phyloP scores from a whole-genome alignment of 2,888 invertebrate species.

The Panorpa germanica region DNA sequence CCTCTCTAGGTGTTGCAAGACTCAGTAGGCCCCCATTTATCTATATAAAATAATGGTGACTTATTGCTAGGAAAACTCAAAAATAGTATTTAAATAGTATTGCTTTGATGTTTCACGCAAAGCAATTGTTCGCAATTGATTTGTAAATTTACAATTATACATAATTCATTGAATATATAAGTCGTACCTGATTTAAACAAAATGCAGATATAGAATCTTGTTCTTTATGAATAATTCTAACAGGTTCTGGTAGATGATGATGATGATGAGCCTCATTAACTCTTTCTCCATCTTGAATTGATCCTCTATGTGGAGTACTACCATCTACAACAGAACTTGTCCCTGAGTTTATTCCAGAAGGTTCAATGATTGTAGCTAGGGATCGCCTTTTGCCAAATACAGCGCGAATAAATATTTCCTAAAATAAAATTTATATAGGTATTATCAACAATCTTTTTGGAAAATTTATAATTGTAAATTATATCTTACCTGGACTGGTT shows the following conservation, averaged over 20 bases:
- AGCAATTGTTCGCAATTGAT: too few relatives aligned
- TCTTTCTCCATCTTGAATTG: conserved; percentile 17
- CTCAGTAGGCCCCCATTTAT: conserved; percentile 68
- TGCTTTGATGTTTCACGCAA: conserved; percentile 2
- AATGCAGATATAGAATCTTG: conserved; percentile 96
- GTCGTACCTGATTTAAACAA: conserved; percentile 87
- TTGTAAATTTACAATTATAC: background rate
- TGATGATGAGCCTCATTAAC: conserved; percentile 18
- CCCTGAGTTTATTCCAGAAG: conserved; percentile 20
- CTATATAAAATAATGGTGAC: conserved; percentile 26
- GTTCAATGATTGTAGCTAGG: conserved; percentile 25
- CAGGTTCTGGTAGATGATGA: conserved; percentile 46
- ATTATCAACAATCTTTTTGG: background rate
- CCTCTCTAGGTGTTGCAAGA: conserved; percentile 86
- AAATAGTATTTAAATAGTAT: background rate
- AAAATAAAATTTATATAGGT: conserved; percentile 7
- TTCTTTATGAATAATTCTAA: conserved; percentile 94
- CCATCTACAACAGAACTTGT: conserved; percentile 16
- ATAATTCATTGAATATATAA: conserved; percentile 9
- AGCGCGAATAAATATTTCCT: conserved; percentile 83
- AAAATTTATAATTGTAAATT: conserved; percentile 1
- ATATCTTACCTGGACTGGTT: conserved; percentile 50
- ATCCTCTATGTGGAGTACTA: conserved; percentile 17
- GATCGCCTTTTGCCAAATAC: conserved; percentile 72
- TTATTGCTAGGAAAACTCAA: too few relatives aligned